Percentiles rank a stretch among this genome's conserved stretches.
These are phyloP conservation scores for Sphinx pinastri DNA, from an alignment of 2,888 invertebrate genomes.

Conservation along the genomic window DNA sequence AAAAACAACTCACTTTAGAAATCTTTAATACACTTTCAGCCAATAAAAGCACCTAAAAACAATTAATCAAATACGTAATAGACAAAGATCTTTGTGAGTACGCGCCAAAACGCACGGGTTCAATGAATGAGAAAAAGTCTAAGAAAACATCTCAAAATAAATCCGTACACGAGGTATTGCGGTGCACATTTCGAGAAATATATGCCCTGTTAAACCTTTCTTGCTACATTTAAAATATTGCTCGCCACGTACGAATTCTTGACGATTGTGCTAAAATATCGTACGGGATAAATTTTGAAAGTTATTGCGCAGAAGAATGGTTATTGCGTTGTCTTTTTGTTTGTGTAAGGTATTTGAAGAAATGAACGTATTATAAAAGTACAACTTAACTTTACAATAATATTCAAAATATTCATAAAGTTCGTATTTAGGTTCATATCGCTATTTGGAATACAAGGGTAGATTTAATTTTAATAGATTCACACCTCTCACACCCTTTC, in stretches of 20 bases:
- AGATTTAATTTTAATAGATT: too few relatives aligned
- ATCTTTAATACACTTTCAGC: neutral
- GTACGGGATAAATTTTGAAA: neutral
- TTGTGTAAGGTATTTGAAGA: neutral
- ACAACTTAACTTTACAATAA: too few relatives aligned
- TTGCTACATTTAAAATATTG: slow-evolving; percentile 16
- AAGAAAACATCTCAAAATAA: slow-evolving; percentile 22
- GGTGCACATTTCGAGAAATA: slow-evolving; percentile 22
- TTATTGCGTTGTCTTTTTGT: neutral
- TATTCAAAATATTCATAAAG: too few relatives aligned
- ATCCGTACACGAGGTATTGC: neutral
- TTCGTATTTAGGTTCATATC: too few relatives aligned
- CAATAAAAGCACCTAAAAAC: neutral
- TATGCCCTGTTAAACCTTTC: slow-evolving; percentile 23
- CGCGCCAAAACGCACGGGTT: slow-evolving; percentile 17
- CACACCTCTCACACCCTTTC: too few relatives aligned
- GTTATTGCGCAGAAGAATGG: slow-evolving; percentile 6
- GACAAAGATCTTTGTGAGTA: neutral
- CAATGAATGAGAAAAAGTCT: slow-evolving; percentile 27
- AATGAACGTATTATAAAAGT: too few relatives aligned
- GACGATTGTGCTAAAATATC: slow-evolving; percentile 13
- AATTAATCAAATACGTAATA: neutral
- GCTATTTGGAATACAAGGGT: too few relatives aligned
- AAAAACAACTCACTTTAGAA: neutral
- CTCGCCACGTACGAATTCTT: slow-evolving; percentile 8